A percentile compares a stretch with the other conserved stretches of the same genome.
Conservation (phyloP, 2,888 invertebrate genomes). For the Diabrotica balteata region DNA sequence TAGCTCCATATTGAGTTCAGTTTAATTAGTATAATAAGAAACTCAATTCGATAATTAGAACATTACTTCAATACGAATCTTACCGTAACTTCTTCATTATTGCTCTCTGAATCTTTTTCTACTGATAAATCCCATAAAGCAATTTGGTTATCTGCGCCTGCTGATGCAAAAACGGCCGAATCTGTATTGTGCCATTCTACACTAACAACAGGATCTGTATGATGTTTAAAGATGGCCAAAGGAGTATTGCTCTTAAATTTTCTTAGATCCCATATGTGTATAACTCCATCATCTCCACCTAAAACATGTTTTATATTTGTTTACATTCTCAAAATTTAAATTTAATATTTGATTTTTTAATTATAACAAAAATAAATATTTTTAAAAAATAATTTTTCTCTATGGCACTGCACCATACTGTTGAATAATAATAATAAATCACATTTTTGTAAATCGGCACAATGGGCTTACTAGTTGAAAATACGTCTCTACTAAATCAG, state of each 20-base stretch:
- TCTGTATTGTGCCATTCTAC: conserved; percentile 97
- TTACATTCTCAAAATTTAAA: background rate
- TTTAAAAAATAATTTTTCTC: background rate
- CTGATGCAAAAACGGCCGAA: conserved; percentile 91
- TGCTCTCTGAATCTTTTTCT: conserved; percentile 75
- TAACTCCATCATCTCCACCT: conserved; percentile 95
- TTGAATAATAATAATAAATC: no score
- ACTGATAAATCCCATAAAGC: conserved; percentile 96
- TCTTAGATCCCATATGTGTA: conserved; percentile 96
- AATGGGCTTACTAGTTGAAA: no score
- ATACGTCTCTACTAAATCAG: no score
- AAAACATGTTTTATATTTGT: conserved; percentile 41
- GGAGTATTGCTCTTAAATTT: conserved; percentile 80
- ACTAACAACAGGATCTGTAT: conserved; percentile 90
- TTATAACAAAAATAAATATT: background rate
- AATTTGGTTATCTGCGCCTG: conserved; percentile 93
- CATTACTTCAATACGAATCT: conserved; percentile 3
- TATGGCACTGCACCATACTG: background rate
- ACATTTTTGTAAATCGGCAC: no score
- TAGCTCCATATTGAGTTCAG: no score
- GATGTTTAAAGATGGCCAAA: conserved; percentile 95
- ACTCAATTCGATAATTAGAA: no score
- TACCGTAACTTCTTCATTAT: conserved; percentile 62
- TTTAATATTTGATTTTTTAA: conserved; percentile 1
- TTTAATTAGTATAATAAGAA: no score